Percentiles rank a stretch among this genome's conserved stretches.
Conservation (phyloP, 23 tunicate genomes). For the Trididemnum miniatum region DNA sequence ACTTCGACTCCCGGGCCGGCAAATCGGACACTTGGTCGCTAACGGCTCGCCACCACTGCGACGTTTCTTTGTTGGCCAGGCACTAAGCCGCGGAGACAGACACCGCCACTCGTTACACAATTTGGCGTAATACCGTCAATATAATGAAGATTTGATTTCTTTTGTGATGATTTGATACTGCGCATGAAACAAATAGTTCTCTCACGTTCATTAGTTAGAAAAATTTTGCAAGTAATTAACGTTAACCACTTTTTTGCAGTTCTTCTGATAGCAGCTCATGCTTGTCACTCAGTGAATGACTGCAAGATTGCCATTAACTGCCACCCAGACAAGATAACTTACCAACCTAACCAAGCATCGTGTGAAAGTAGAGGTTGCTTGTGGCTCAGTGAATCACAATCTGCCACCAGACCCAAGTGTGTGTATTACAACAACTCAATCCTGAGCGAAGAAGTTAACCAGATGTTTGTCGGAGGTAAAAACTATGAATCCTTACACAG, state of each 20-base stretch:
- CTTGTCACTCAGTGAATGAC: slow-evolving; percentile 26
- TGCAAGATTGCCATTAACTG: slow-evolving; percentile 44
- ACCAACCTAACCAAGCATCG: slow-evolving; percentile 36
- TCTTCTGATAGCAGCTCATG: slow-evolving; percentile 7
- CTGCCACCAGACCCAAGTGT: slow-evolving; percentile 29
- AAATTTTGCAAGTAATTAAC: too few species aligned
- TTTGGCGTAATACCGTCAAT: too few species aligned
- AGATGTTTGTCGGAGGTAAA: slow-evolving; percentile 17
- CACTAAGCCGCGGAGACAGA: too few species aligned
- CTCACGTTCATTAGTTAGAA: too few species aligned
- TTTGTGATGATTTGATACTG: too few species aligned
- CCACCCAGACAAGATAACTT: slow-evolving; percentile 53
- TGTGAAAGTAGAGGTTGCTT: slow-evolving; percentile 57
- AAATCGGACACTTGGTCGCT: too few species aligned
- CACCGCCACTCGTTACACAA: too few species aligned
- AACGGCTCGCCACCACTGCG: too few species aligned
- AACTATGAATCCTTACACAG: not conserved
- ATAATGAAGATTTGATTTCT: too few species aligned
- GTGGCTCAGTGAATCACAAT: slow-evolving; percentile 29
- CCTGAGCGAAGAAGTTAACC: not conserved
- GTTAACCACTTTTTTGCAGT: slow-evolving; percentile 6
- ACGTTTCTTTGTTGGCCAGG: too few species aligned
- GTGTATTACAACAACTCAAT: slow-evolving; percentile 48
- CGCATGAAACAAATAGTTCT: too few species aligned
- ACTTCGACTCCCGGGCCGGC: too few species aligned